phyloP scores from a whole-genome alignment of 1,140 invertebrate genomes.

The Sitodiplosis mosellana region DNA sequence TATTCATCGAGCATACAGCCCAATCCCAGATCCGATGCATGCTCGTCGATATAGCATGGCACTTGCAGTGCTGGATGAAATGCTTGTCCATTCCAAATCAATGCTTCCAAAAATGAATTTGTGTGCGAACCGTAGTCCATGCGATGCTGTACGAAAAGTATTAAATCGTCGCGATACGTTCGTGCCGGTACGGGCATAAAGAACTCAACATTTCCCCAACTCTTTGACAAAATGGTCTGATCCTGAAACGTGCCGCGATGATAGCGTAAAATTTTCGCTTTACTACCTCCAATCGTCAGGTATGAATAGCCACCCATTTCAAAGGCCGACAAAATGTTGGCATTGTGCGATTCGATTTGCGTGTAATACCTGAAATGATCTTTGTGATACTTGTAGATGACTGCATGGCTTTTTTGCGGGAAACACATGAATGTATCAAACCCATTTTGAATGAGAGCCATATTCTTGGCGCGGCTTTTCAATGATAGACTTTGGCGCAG shows the following conservation, averaged over 20 bases:
- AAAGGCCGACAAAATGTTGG: conserved; percentile 16
- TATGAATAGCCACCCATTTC: conserved; percentile 26
- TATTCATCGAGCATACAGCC: conserved; percentile 24
- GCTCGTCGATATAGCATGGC: conserved; percentile 19
- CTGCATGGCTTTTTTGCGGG: conserved; percentile 11
- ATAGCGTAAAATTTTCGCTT: conserved; percentile 24
- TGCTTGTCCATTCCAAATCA: conserved; percentile 28
- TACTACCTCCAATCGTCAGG: conserved; percentile 23
- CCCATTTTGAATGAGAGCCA: conserved; percentile 15
- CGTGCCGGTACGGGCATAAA: conserved; percentile 26
- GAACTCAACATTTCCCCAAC: conserved; percentile 19
- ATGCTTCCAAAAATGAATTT: conserved; percentile 24
- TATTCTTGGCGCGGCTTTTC: conserved; percentile 6
- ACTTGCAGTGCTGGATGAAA: conserved; percentile 28
- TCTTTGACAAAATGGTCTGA: conserved; percentile 19
- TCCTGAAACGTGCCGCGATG: conserved; percentile 15
- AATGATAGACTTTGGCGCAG: conserved; percentile 16
- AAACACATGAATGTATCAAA: conserved; percentile 16
- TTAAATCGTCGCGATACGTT: conserved; percentile 28
- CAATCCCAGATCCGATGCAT: conserved; percentile 13
- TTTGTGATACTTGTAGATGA: conserved; percentile 12
- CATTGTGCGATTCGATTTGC: conserved; percentile 6
- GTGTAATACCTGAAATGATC: not conserved
- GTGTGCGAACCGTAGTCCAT: conserved; percentile 24
- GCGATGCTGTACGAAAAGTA: conserved; percentile 29